Evolutionary conservation across 2,888 invertebrate genomes (phyloP).

Genomic region (Diloba caeruleocephala): DNA sequence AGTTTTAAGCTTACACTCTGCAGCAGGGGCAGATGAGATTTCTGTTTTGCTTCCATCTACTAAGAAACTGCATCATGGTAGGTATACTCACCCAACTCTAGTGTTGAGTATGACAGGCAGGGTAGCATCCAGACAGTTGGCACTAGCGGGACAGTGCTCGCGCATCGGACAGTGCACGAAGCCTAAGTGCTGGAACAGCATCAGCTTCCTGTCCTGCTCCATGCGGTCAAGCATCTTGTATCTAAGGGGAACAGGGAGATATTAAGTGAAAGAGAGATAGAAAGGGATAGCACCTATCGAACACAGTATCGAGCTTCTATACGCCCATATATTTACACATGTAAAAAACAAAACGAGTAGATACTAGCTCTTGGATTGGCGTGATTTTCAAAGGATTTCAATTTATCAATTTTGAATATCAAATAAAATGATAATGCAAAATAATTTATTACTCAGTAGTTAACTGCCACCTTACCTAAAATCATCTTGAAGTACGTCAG

Average conservation of each 20-base stretch:
- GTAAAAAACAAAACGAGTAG: too few species aligned
- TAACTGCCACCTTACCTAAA: slow-evolving; percentile 90
- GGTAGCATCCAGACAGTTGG: slow-evolving; percentile 86
- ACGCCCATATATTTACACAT: too few species aligned
- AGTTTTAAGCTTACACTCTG: too few species aligned
- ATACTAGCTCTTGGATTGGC: too few species aligned
- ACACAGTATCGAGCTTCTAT: too few species aligned
- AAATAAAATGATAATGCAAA: too few species aligned
- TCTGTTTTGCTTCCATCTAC: too few species aligned
- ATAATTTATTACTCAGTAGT: too few species aligned
- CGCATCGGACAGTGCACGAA: slow-evolving; percentile 98
- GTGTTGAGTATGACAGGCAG: slow-evolving; percentile 83
- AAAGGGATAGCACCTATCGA: not conserved
- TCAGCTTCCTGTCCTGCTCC: slow-evolving; percentile 97
- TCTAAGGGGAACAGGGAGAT: slow-evolving; percentile 78
- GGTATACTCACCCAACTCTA: slow-evolving; percentile 82
- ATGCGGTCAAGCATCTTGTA: slow-evolving; percentile 98
- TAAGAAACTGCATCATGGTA: too few species aligned
- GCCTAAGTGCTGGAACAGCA: slow-evolving; percentile 98
- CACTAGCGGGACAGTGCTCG: slow-evolving; percentile 97
- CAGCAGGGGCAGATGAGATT: too few species aligned
- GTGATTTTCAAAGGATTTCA: too few species aligned
- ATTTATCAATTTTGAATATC: too few species aligned
- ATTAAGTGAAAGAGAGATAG: not conserved
- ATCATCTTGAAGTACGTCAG: slow-evolving; percentile 97